Conservation (phyloP, 2,888 invertebrate species). For the Seira ritae region DNA sequence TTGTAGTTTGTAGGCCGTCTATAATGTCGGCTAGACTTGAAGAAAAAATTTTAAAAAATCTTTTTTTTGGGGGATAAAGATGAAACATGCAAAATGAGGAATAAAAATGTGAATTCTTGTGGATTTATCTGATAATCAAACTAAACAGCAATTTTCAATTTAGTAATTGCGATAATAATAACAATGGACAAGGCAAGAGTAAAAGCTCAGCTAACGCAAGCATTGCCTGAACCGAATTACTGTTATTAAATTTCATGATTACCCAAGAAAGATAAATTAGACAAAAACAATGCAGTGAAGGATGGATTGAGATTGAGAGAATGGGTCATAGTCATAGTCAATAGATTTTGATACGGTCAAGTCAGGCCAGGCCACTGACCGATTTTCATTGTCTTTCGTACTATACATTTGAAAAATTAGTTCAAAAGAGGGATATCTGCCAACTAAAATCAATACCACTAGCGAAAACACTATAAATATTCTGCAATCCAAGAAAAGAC, state of each 20-base stretch:
- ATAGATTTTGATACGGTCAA: background rate
- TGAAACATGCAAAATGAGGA: background rate
- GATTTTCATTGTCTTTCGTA: background rate
- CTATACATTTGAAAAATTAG: background rate
- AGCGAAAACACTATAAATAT: background rate
- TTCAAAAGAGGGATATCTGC: background rate
- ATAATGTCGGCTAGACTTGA: background rate
- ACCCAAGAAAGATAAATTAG: background rate
- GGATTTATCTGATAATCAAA: background rate
- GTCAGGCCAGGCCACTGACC: background rate
- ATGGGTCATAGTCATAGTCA: conserved; percentile 8
- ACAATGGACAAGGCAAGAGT: conserved; percentile 1
- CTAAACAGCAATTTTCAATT: conserved; percentile 11
- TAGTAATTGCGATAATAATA: conserved; percentile 11
- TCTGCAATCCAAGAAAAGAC: background rate
- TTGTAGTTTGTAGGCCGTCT: background rate
- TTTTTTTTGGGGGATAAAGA: background rate
- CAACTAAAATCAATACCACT: no score
- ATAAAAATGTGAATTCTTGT: background rate
- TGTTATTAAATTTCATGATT: background rate
- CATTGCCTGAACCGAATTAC: background rate
- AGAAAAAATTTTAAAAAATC: background rate
- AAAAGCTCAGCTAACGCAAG: background rate
- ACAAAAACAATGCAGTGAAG: background rate
- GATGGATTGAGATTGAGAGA: no score